Conservation (phyloP, 2,888 invertebrate genomes). For the Cephus runcator region DNA sequence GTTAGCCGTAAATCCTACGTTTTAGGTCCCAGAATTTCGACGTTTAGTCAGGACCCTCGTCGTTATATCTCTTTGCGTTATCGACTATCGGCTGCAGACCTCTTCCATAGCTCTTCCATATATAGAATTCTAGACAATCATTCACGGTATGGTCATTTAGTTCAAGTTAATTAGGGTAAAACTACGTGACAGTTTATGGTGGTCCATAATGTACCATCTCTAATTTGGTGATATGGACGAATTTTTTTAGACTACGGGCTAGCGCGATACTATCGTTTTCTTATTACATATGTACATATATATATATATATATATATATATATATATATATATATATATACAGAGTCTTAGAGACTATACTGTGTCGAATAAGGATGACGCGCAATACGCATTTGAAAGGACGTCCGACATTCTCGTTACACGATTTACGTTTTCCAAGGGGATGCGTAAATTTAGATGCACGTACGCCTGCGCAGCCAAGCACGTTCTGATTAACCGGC, state of each 20-base stretch:
- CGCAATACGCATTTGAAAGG: not conserved
- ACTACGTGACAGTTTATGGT: not conserved
- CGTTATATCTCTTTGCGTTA: conserved; percentile 17
- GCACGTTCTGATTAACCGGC: conserved; percentile 50
- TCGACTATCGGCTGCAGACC: conserved; percentile 14
- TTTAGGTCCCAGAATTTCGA: conserved; percentile 8
- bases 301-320: no score
- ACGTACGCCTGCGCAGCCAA: conserved; percentile 19
- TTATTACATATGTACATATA: not conserved
- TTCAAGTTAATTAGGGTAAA: not conserved
- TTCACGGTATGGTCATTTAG: not conserved
- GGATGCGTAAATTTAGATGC: not conserved
- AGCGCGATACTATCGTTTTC: not conserved
- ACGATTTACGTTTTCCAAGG: not conserved
- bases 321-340: no score
- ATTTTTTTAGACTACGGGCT: not conserved
- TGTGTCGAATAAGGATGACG: not conserved
- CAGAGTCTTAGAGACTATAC: not conserved
- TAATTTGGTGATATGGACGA: not conserved
- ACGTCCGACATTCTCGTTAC: not conserved
- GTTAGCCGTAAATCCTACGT: conserved; percentile 33
- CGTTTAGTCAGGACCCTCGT: conserved; percentile 20
- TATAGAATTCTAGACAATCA: not conserved
- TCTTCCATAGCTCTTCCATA: not conserved
- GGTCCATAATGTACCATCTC: not conserved